phyloP scores from a whole-genome alignment of 2,888 invertebrate genomes.

The Acrocyrtus sp. region DNA sequence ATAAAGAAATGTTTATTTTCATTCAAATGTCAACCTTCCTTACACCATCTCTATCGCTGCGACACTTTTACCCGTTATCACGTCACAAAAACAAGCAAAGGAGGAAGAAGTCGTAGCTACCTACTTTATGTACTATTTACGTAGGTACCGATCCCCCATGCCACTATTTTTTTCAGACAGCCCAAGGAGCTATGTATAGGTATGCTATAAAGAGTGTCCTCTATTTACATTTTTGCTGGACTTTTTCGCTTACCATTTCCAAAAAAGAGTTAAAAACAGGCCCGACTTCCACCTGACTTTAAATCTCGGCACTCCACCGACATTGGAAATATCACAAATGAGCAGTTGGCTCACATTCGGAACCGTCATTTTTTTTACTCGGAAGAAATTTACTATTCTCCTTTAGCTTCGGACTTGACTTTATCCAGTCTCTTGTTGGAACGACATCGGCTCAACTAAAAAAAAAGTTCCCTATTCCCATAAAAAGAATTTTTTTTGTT shows the following conservation, averaged over 20 bases:
- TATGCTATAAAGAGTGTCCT: too few species aligned
- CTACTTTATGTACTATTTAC: conserved; percentile 24
- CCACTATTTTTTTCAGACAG: neutral
- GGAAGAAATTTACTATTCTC: too few species aligned
- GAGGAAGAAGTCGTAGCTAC: conserved; percentile 21
- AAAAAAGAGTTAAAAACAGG: conserved; percentile 12
- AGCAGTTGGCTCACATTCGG: too few species aligned
- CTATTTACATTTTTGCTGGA: neutral
- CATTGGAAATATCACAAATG: conserved; percentile 39
- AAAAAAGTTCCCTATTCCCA: too few species aligned
- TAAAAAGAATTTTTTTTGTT: too few species aligned
- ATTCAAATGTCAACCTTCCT: neutral
- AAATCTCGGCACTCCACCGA: conserved; percentile 37
- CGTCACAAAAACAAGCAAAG: conserved; percentile 10
- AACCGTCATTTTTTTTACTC: too few species aligned
- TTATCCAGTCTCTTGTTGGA: too few species aligned
- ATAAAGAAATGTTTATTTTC: too few species aligned
- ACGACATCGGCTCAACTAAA: too few species aligned
- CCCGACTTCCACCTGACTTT: conserved; percentile 49
- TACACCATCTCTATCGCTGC: conserved; percentile 37
- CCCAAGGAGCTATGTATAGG: neutral
- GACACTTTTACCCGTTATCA: conserved; percentile 46
- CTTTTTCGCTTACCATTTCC: conserved; percentile 45
- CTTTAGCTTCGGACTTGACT: too few species aligned
- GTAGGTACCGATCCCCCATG: too few species aligned